These are phyloP conservation scores for Pemphigus obesinymphae DNA, from an alignment of 1,140 invertebrate species.

Conservation along the genomic window DNA sequence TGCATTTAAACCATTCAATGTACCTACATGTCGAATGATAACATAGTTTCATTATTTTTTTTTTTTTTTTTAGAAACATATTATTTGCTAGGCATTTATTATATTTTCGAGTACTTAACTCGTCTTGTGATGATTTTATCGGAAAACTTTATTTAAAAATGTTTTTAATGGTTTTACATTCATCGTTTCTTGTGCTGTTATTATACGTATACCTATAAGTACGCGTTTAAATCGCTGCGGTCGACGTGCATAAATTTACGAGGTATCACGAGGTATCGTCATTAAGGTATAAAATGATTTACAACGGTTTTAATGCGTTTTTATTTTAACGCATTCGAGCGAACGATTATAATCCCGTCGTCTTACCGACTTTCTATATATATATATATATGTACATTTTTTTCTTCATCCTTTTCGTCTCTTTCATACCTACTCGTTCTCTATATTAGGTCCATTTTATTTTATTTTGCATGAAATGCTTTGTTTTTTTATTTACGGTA, in stretches of 20 bases:
- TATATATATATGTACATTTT: not conserved
- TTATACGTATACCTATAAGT: no score
- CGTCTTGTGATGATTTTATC: no score
- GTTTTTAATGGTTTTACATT: no score
- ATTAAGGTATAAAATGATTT: not conserved
- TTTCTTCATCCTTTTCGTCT: not conserved
- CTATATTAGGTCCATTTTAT: conserved; percentile 16
- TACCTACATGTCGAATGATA: no score
- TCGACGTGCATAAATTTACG: not conserved
- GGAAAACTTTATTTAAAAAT: no score
- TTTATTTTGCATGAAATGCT: conserved; percentile 41
- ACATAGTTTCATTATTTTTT: no score
- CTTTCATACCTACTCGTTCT: not conserved
- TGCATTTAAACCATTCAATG: not conserved
- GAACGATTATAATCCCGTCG: not conserved
- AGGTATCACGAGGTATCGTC: not conserved
- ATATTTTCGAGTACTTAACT: no score
- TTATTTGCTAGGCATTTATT: no score
- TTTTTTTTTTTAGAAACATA: no score
- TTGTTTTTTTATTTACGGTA: conserved; percentile 42
- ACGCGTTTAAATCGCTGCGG: not conserved
- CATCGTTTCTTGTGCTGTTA: no score
- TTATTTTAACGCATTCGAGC: not conserved
- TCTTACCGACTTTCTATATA: not conserved
- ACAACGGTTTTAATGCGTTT: not conserved